Conservation (phyloP, 2,797 vertebrate species). For the Epinephelus awoara region DNA sequence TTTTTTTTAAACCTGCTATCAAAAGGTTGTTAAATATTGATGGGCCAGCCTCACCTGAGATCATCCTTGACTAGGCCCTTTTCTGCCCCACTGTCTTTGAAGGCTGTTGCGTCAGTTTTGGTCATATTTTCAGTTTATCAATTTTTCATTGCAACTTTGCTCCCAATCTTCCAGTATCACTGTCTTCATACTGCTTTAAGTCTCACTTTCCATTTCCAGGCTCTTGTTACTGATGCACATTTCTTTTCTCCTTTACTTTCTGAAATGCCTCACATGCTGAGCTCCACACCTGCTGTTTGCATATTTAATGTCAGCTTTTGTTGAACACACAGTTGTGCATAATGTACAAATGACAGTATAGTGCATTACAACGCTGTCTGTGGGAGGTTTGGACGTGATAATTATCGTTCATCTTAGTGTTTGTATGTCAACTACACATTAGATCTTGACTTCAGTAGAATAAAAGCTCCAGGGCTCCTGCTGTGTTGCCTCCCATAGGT, state of each 20-base stretch:
- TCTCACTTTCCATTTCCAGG: background rate
- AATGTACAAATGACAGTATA: conserved; percentile 21
- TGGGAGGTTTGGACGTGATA: background rate
- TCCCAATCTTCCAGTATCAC: background rate
- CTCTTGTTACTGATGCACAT: background rate
- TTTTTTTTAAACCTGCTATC: conserved; percentile 25
- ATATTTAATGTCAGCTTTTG: conserved; percentile 13
- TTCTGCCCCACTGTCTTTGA: conserved; percentile 22
- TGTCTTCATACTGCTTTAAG: conserved; percentile 14
- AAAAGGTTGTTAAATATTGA: conserved; percentile 57
- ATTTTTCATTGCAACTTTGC: conserved; percentile 22
- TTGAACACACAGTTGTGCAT: background rate
- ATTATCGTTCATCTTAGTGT: conserved; percentile 10
- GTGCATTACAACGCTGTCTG: background rate
- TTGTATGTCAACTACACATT: background rate
- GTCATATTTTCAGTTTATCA: conserved; percentile 17
- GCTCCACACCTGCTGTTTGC: conserved; percentile 2
- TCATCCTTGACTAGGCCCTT: conserved; percentile 25
- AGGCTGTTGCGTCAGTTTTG: conserved; percentile 27
- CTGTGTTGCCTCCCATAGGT: background rate
- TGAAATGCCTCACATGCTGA: conserved; percentile 7
- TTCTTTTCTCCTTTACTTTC: background rate
- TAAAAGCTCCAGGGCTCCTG: background rate
- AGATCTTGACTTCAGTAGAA: background rate
- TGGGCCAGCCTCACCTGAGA: conserved; percentile 25